Base-by-base conservation (phyloP, 92 coral and sea anemone species). In the Palythoa caribaeorum region DNA sequence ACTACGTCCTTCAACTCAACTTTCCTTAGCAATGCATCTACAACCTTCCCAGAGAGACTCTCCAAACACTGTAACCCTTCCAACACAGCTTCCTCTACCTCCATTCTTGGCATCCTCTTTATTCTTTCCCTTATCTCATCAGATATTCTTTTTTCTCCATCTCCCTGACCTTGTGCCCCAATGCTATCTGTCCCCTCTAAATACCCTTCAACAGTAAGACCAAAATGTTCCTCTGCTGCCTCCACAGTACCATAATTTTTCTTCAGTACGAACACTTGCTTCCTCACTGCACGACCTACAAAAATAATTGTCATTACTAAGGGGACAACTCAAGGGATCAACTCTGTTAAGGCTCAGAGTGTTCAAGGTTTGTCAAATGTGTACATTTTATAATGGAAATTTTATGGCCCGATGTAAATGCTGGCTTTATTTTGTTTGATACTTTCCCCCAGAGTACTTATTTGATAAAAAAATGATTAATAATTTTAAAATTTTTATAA, bases 151-250 rank as follows among this genome's bases (percentile, higher is more conserved):
- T 36, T 71, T 71, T 44, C 16, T 6, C 76, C 40, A 40, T 15
- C 40, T 14, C 38, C 44, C 44, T 71, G 10, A 1, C 14, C 52
- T 12, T 71, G 44, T 9, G n/a, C 35, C 5, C 76, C 73, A 68
- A 4, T 28, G 11, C 11, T 9, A 3, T 68, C 73, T 68, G 11
- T 36, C 6, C 38, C 73, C 2, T 68, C 73, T 37, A 68, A n/a
- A 11, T 19, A 68, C 28, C 73, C 73, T 28, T 68, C 73, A 68
- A 68, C 73, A 17, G 73, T 68, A 10, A 68, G 73, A 11, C 73
- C 40, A 68, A 68, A 68, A 36, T 68, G 20, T 19, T 68, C 73
- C 28, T 68, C 73, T 68, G 73, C 73, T 68, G 73, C 73, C 73
- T 68, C 73, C 19, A 68, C 35, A 68, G 73, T 68, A 36, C 28